Evolutionary conservation across 1,140 invertebrate genomes (phyloP).

Genomic region (Thaumetopoea pityocampa): DNA sequence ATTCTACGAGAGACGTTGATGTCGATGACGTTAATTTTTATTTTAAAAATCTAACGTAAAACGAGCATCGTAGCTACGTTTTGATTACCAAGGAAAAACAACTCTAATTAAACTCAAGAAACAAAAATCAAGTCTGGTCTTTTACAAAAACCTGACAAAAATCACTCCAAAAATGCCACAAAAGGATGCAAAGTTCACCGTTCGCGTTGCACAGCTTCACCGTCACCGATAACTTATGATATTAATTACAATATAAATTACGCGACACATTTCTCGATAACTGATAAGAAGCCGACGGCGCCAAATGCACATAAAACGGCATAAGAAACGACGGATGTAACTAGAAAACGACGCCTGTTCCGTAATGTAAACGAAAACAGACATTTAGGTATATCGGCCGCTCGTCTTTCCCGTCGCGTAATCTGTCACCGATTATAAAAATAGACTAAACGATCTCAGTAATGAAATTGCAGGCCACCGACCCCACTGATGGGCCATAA

Average conservation of each 20-base stretch:
- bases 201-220: conserved; percentile 40
- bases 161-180: conserved; percentile 10
- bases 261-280: conserved; percentile 55
- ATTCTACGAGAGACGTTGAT: too few species aligned
- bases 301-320: conserved; percentile 47
- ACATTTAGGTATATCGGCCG: conserved; percentile 23
- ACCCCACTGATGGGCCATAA: conserved; percentile 62
- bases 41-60: too few species aligned
- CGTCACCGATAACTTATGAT: conserved; percentile 56
- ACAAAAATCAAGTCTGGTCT: conserved; percentile 10
- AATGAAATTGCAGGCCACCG: conserved; percentile 48
- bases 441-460: conserved; percentile 30
- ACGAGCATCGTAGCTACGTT: too few species aligned
- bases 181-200: conserved; percentile 52
- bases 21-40: too few species aligned
- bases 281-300: conserved; percentile 59
- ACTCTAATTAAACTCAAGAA: too few species aligned
- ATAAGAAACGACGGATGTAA: conserved; percentile 22
- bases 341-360: conserved; percentile 19
- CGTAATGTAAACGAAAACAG: conserved; percentile 23
- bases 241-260: conserved; percentile 72
- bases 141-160: conserved; percentile 7
- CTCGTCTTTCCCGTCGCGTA: conserved; percentile 21
- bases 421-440: conserved; percentile 35
- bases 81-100: too few species aligned